These are phyloP conservation scores for Acanthosepion pharaonis DNA, from an alignment of 2,888 invertebrate genomes.

Conservation along the genomic window DNA sequence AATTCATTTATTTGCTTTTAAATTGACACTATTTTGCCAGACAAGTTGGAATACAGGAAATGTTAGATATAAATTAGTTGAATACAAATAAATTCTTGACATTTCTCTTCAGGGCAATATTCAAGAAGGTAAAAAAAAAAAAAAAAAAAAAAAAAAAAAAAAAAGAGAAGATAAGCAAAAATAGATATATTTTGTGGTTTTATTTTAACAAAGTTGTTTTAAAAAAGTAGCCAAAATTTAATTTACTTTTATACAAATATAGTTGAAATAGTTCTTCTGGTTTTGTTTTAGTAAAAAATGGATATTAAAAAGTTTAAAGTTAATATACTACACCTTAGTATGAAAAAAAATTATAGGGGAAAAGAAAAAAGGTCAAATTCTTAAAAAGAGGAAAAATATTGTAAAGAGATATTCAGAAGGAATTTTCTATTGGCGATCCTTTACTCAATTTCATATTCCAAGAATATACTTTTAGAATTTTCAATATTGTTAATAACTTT, in stretches of 20 bases:
- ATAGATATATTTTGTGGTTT: conserved; percentile 33
- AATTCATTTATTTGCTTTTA: neutral
- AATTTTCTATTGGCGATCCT: neutral
- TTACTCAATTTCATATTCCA: neutral
- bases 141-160: neutral
- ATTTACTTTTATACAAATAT: neutral
- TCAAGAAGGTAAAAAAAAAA: neutral
- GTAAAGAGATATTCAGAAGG: neutral
- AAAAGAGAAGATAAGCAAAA: neutral
- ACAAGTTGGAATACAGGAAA: neutral
- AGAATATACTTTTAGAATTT: neutral
- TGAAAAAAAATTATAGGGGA: neutral
- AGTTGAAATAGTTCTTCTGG: neutral
- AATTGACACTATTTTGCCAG: conserved; percentile 8
- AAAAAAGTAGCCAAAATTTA: neutral
- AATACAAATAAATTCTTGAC: neutral
- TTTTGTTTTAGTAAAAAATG: neutral
- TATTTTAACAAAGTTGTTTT: neutral
- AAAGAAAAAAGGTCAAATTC: neutral
- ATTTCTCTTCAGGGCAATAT: neutral
- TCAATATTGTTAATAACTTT: no score
- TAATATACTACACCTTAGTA: neutral
- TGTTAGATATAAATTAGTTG: neutral
- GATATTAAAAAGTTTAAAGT: neutral
- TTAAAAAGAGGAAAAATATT: neutral